phyloP scores from a whole-genome alignment of 2,888 invertebrate species.

The Euclidia mi region DNA sequence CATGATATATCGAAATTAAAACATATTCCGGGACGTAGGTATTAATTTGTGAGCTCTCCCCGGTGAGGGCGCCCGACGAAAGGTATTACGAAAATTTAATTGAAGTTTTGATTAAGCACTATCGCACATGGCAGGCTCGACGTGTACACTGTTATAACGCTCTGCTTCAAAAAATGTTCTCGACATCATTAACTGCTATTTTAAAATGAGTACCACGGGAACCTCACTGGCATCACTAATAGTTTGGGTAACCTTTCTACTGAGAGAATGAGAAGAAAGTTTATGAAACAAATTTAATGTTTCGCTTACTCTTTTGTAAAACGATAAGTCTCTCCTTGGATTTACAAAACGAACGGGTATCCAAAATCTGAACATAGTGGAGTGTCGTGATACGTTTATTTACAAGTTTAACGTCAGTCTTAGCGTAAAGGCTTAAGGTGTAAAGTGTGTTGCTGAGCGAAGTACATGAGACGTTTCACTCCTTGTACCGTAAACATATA shows the following conservation, averaged over 20 bases:
- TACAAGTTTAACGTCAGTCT: constrained; percentile 51
- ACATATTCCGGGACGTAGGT: constrained; percentile 72
- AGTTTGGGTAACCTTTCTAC: constrained; percentile 45
- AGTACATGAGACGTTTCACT: constrained; percentile 66
- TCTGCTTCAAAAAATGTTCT: constrained; percentile 50
- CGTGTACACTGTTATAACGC: constrained; percentile 48
- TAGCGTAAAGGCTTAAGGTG: constrained; percentile 58
- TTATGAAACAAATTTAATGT: constrained; percentile 63
- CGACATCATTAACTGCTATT: constrained; percentile 28
- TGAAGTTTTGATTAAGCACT: constrained; percentile 87
- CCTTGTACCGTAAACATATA: constrained; percentile 77
- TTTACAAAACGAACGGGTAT: constrained; percentile 65
- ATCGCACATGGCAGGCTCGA: constrained; percentile 72
- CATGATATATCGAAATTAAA: constrained; percentile 72
- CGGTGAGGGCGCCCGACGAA: constrained; percentile 74
- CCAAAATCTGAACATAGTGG: constrained; percentile 63
- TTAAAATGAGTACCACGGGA: constrained; percentile 15
- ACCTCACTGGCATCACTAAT: constrained; percentile 39
- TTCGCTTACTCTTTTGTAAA: constrained; percentile 64
- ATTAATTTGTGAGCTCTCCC: constrained; percentile 79
- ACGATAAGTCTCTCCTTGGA: constrained; percentile 66
- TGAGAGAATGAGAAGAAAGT: constrained; percentile 45
- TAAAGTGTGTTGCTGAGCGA: constrained; percentile 51
- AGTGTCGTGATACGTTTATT: constrained; percentile 39
- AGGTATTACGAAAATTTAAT: constrained; percentile 87